A percentile compares a stretch with the other conserved stretches of the same genome.
Conservation (phyloP, 2,888 invertebrate genomes). For the Eristalis arbustorum region DNA sequence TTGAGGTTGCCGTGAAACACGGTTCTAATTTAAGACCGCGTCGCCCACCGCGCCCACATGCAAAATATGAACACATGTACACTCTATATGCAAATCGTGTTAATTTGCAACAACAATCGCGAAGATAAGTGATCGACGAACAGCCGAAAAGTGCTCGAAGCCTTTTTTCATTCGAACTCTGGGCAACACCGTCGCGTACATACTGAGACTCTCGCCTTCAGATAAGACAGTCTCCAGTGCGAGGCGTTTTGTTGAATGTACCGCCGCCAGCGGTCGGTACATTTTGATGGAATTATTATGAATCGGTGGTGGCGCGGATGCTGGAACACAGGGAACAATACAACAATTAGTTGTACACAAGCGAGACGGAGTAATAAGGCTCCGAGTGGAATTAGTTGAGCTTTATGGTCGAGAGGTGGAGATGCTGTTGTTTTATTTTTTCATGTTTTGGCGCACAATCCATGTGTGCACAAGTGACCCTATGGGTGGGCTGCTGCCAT, state of each 20-base stretch:
- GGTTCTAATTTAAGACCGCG: not conserved
- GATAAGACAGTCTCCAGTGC: not conserved
- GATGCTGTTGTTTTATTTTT: not conserved
- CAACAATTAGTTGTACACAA: not conserved
- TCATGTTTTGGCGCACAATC: not conserved
- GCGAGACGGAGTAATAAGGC: not conserved
- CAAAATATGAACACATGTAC: not conserved
- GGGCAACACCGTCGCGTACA: too few species aligned
- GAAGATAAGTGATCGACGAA: constrained; percentile 54
- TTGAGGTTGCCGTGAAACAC: not conserved
- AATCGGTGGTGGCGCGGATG: not conserved
- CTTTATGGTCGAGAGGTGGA: not conserved
- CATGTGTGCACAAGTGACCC: not conserved
- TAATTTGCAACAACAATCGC: constrained; percentile 60
- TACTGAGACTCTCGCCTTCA: not conserved
- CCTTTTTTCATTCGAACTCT: constrained; percentile 15
- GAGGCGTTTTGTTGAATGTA: not conserved
- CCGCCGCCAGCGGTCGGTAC: not conserved
- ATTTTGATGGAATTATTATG: not conserved
- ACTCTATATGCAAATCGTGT: constrained; percentile 50
- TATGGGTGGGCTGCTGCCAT: not conserved
- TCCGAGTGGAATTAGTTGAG: not conserved
- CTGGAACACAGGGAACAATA: not conserved
- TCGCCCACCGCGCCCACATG: not conserved
- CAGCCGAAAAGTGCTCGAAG: constrained; percentile 45